Percentiles rank a stretch among this genome's conserved stretches.
These are phyloP conservation scores for Cairina moschata DNA, from an alignment of 2,113 vertebrate genomes.

Conservation along the genomic window DNA sequence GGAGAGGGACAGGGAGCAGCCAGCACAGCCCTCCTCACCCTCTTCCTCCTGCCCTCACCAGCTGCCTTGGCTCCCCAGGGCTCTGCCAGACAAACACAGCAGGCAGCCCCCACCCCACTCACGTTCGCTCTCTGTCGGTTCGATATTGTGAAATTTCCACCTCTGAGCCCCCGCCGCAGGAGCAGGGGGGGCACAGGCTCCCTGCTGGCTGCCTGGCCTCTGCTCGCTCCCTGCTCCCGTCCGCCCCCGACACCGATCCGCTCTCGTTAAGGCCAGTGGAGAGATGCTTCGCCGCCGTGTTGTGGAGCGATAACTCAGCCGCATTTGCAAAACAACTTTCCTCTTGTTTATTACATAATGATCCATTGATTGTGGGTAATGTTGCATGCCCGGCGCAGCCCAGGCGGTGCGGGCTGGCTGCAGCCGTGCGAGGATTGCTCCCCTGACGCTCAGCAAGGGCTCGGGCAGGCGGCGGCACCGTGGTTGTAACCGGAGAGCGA, in stretches of 20 bases:
- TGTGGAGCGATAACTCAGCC: constrained; percentile 43
- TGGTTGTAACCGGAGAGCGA: background rate
- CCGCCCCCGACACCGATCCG: constrained; percentile 8
- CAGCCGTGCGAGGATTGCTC: background rate
- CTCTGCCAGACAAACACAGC: background rate
- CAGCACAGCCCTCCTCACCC: no score
- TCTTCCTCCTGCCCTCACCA: background rate
- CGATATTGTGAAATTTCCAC: background rate
- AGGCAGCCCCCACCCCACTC: rapidly evolving
- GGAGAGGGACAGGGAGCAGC: background rate
- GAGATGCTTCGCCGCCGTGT: background rate
- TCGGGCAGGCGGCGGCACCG: background rate
- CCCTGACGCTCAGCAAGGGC: background rate
- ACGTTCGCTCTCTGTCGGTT: background rate
- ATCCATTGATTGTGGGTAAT: constrained; percentile 70
- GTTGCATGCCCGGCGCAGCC: constrained; percentile 51
- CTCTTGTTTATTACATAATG: constrained; percentile 69
- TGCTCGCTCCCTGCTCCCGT: background rate
- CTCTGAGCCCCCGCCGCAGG: background rate
- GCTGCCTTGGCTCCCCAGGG: background rate
- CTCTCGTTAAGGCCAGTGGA: background rate
- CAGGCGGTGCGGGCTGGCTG: background rate
- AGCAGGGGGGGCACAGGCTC: background rate
- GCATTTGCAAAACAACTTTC: constrained; percentile 65
- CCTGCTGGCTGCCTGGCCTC: background rate